Base-by-base conservation (phyloP, 2,888 invertebrate genomes). In the Cantharis lateralis region DNA sequence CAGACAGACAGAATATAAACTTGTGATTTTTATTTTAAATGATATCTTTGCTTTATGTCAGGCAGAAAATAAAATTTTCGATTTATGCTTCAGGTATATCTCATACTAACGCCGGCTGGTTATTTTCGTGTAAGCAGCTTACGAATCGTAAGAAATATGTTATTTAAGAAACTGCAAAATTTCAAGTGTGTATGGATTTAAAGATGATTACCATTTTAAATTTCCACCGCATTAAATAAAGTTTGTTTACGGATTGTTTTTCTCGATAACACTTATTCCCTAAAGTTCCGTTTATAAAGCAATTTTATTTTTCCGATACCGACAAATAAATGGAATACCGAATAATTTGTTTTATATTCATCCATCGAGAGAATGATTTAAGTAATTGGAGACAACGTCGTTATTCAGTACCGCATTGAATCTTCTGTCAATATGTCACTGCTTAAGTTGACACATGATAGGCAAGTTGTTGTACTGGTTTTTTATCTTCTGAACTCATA, bases 401-500 rank as follows among this genome's bases (percentile, higher is more conserved):
- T 73, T 61, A 73, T 73, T 62, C 62, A 68, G 26, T 26, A 69
- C 62, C 13, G 73, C 62, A 69, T 61, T 26, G 68, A 62, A 73
- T 73, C 69, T 69, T 73, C 61, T 73, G 69, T 73, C 73, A 62
- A 73, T 73, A 73, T 62, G 73, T 73, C 73, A 16, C 16, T 62
- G 73, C 62, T 62, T 73, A 73, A 62, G 62, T 73, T 28, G 26
- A 28, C 26, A 28, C 26, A 11, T 28, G 26, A 28, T 28, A 28
- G 73, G 26, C 73, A 69, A 26, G 62, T 68, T 62, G 73, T 68
- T 73, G 62, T 28, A 73, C 68, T 73, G 73, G 16, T 69, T 73
- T 73, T 73, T 73, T 73, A 73, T 73, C 73, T 73, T 73, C 69
- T 62, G 68, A 69, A 73, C 69, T 73, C 73, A 68, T 73, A 61